These are phyloP conservation scores for Phortica variegata DNA, from an alignment of 1,140 invertebrate genomes.

Conservation along the genomic window DNA sequence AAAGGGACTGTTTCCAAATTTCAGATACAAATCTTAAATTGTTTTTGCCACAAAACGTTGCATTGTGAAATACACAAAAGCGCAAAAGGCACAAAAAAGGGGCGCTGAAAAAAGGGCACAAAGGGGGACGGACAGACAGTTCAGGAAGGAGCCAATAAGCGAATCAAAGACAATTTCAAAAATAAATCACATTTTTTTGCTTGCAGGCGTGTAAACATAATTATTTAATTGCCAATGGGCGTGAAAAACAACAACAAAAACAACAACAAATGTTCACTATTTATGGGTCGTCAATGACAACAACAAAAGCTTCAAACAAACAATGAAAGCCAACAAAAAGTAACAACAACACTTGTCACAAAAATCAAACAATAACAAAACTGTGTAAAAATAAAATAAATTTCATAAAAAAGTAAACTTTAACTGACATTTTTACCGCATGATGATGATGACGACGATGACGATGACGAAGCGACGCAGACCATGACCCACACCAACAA, in stretches of 20 bases:
- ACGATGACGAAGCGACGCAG: constrained; percentile 17
- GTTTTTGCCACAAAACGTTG: constrained; percentile 17
- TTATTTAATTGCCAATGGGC: constrained; percentile 35
- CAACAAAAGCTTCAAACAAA: constrained; percentile 3
- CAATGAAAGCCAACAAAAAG: constrained; percentile 22
- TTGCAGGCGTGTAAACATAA: constrained; percentile 15
- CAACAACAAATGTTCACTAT: constrained; percentile 8
- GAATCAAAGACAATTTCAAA: neutral
- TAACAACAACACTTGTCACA: constrained; percentile 27
- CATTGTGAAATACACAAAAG: constrained; percentile 18
- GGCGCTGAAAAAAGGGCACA: constrained; percentile 7
- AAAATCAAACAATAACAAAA: constrained; percentile 9
- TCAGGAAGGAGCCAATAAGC: neutral
- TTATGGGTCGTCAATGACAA: constrained; percentile 12
- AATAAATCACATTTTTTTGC: constrained; percentile 3
- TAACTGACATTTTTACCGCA: constrained; percentile 30
- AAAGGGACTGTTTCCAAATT: neutral
- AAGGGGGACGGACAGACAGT: neutral
- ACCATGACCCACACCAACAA: constrained; percentile 57
- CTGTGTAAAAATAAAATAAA: constrained; percentile 6
- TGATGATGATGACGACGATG: neutral
- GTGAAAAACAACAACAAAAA: neutral
- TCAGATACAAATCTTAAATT: constrained; percentile 3
- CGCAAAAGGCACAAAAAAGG: constrained; percentile 4
- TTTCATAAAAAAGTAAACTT: neutral